Evolutionary conservation across 2,888 invertebrate species (phyloP).

Genomic region (Andrena bicolor): DNA sequence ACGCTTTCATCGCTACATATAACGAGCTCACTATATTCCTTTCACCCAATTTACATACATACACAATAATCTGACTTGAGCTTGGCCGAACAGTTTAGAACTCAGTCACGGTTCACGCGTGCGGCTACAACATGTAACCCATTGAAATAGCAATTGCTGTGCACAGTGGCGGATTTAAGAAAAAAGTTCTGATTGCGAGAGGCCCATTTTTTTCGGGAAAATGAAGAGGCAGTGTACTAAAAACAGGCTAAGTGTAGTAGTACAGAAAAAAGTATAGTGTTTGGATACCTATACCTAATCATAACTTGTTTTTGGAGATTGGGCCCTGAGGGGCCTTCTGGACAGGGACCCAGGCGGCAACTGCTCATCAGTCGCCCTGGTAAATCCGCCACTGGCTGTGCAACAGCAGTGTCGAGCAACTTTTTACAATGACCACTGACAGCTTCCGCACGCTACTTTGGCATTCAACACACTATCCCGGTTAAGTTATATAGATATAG

Average conservation of each 20-base stretch:
- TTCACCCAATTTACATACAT: not conserved
- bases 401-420: constrained; percentile 29
- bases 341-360: no score
- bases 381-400: constrained; percentile 18
- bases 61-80: constrained; percentile 54
- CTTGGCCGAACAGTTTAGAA: constrained; percentile 73
- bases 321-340: no score
- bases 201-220: no score
- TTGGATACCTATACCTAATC: no score
- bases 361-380: no score
- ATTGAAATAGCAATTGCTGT: constrained; percentile 44
- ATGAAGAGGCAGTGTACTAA: no score
- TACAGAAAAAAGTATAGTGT: no score
- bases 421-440: constrained; percentile 17
- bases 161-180: constrained; percentile 12
- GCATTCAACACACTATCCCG: constrained; percentile 31
- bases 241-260: no score
- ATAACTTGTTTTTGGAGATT: no score
- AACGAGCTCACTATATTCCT: not conserved
- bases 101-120: constrained; percentile 60
- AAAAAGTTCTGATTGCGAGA: no score
- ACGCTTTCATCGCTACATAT: not conserved
- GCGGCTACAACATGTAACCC: constrained; percentile 35
- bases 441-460: constrained; percentile 4
- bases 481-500: constrained; percentile 47